Base-by-base conservation (phyloP, 2,888 invertebrate species). In the Diadromus collaris region DNA sequence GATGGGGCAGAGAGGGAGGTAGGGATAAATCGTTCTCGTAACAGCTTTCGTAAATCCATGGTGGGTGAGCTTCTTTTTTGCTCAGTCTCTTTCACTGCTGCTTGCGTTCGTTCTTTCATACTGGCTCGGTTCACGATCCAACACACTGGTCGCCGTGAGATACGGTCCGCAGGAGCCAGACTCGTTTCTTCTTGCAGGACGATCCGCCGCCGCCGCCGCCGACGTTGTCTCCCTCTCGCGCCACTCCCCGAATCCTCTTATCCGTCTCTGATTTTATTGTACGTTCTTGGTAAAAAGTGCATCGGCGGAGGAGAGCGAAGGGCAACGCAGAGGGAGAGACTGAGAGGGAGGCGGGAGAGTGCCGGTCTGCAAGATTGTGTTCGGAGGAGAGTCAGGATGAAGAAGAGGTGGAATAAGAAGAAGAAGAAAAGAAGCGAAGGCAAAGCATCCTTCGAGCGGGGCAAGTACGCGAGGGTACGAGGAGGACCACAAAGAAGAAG, bases 231-330 rank as follows among this genome's bases (percentile, higher is more conserved):
- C 51, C 2, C 46, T 19, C 54, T 13, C 54, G 27, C 69, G 58
- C 80, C 78, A 74, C 76, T 73, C 65, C 46, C 73, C 72, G 65
- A 81, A 82, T 81, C 79, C 76, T 81, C 82, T 81, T 81, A 81
- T 78, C 79, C 78, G 67, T 76, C 76, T 70, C 69, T 78, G 74
- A 78, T 76, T 80, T 78, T 77, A 81, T 78, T 78, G 82, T 80
- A 65, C 44, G 56, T 56, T 56, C 56, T 29, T 0, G 56, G 56
- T 56, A 56, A 56, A 56, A 56, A 56, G 56, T 56, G 56, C 56
- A 56, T 56, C 56, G 27, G 29, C 27, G 27, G 27, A 29, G 56
- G 51, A 29, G 19, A 71, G 64, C 70, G 48, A 67, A 73, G 44
- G 46, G 63, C 70, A 54, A 27, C 46, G 61, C 44, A 48, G 70